Base-by-base conservation (phyloP, 37 sponge, comb jelly and placozoan genomes). In the Tethya wilhelma region DNA sequence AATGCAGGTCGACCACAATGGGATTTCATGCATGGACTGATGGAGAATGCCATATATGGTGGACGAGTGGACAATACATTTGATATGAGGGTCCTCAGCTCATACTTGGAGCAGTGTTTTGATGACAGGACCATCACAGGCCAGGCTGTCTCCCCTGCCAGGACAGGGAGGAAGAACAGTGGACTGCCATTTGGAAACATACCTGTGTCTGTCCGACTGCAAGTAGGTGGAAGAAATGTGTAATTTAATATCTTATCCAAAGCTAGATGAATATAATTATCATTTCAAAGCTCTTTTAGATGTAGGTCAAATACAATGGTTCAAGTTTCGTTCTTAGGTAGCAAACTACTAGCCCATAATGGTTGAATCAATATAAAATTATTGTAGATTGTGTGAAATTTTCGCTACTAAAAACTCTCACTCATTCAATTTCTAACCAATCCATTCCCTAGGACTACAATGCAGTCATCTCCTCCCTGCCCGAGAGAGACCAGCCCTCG, bases 31-130 rank as follows among this genome's bases (percentile, higher is more conserved):
- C 90, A 92, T 90, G 99, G 99, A 23, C 84, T 98, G 59, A 90
- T 98, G 79, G 97, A 96, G 75, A 92, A 86, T 81, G 97, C 97
- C 28, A 82, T 98, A 32, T 98, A 94, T 74, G 99, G 99, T 22
- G 99, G 99, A 7, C 81, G 97, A 37, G 91, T 98, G 49, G 99
- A 98, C 75, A 98, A 98, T 67, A 78, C 74, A 26, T 96, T 83
- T 84, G 99, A 98, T 67, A 77, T 91, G 87, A 79, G 85, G 42
- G 93, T 98, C 26, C 80, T 96, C 30, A 44, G 26, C 29, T 90
- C 99, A 22, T 98, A 94, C 78, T 75, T 98, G 56, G 58, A 53
- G 42, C 92, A 89, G 73, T 91, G 67, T 81, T 98, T 94, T 75
- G 82, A 91, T 56, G 67, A 70, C 33, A 38, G n/a, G 3, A 68